phyloP scores from a whole-genome alignment of 2,113 vertebrate species.

The Eptatretus burgeri region DNA sequence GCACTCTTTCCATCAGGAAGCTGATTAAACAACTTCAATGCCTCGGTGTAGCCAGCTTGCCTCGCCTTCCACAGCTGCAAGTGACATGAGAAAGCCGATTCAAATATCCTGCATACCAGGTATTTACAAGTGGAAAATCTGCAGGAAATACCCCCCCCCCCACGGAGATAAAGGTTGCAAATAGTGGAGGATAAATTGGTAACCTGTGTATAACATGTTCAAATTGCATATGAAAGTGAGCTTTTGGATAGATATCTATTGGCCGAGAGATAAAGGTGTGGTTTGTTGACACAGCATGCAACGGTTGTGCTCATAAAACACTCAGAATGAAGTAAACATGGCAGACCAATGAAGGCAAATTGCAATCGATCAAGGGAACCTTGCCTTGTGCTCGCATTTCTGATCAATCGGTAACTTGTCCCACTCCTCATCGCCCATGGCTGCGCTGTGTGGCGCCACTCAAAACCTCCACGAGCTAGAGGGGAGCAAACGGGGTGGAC shows the following conservation, averaged over 20 bases:
- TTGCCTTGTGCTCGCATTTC: constrained; percentile 97
- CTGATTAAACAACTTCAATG: constrained; percentile 62
- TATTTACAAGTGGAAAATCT: background rate
- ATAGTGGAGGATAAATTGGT: background rate
- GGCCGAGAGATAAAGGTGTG: background rate
- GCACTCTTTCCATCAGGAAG: constrained; percentile 77
- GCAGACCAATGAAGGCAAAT: background rate
- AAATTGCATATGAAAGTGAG: background rate
- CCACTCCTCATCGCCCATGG: constrained; percentile 96
- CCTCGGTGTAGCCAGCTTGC: constrained; percentile 76
- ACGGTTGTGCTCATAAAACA: background rate
- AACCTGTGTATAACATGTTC: background rate
- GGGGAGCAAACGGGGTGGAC: too few species aligned
- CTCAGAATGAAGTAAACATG: background rate
- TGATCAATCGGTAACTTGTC: constrained; percentile 83
- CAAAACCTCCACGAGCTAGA: too few species aligned
- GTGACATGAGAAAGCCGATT: constrained; percentile 3
- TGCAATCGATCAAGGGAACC: background rate
- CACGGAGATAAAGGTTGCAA: background rate
- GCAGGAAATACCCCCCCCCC: background rate
- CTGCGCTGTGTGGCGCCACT: too few species aligned
- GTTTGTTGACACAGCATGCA: background rate
- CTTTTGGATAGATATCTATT: background rate
- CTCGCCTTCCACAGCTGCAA: constrained; percentile 82
- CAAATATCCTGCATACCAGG: background rate